Evolutionary conservation across 2,113 vertebrate genomes (phyloP).

Genomic region (Tylochromis polylepis): DNA sequence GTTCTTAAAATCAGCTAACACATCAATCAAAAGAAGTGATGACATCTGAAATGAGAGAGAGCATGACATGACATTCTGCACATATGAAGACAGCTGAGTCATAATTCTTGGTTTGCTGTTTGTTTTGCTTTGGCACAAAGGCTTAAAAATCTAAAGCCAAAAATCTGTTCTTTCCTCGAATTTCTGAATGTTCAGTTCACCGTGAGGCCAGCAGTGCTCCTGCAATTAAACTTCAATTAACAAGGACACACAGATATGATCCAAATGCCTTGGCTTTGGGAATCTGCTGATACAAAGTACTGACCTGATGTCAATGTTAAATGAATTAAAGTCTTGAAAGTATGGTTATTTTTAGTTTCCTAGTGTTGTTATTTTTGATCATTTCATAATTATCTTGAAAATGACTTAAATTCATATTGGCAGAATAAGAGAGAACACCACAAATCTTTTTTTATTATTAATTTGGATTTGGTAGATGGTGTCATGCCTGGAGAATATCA

Average conservation of each 20-base stretch:
- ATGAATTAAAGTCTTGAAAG: neutral
- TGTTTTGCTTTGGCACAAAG: neutral
- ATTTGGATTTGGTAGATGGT: too few species aligned
- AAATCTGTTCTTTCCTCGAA: neutral
- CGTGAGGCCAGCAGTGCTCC: neutral
- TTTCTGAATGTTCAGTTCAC: neutral
- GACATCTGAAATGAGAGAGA: neutral
- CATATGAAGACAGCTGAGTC: neutral
- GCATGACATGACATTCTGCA: neutral
- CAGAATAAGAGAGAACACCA: neutral
- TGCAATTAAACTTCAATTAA: neutral
- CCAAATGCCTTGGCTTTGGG: neutral
- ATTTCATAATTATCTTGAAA: neutral
- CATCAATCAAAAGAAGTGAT: neutral
- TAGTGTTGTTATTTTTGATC: neutral
- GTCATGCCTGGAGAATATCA: too few species aligned
- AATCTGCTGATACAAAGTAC: neutral
- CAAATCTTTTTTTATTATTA: neutral
- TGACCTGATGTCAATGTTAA: neutral
- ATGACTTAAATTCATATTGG: neutral
- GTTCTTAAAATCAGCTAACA: neutral
- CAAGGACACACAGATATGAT: neutral
- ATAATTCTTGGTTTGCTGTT: neutral
- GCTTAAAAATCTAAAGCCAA: neutral
- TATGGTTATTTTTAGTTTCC: neutral